Base-by-base conservation (phyloP, 2,113 vertebrate genomes). In the Paedocypris sp. region DNA sequence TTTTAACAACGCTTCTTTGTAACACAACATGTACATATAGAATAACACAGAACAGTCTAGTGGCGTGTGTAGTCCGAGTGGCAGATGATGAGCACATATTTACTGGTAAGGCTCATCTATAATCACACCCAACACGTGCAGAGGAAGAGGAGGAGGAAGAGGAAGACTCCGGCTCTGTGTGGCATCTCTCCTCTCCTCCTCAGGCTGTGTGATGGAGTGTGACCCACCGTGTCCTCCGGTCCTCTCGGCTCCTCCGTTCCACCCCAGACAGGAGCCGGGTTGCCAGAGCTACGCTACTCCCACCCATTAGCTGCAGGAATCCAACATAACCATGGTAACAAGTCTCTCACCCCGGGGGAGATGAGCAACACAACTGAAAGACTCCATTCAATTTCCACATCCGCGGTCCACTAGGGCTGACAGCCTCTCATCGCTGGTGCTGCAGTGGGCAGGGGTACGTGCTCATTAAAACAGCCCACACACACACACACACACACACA, bases 311-410 rank as follows among this genome's bases (percentile, higher is more conserved):
- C 87, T 84, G 86, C 86, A 87, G 86, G 90, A 91, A 84, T 89
- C 87, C 83, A 85, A 78, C 76, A 92, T 95, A 93, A 91, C 91
- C 93, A 95, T 95, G 92, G 93, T 89, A 97, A 96, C 94, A 79
- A 3, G 83, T 82, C 85, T 88, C 84, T 87, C 89, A 88, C 85
- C 83, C 85, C 84, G 76, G 70, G 90, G 88, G 89, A 88, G 86
- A 91, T 85, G 78, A 89, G 85, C 83, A 82, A 86, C 76, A 59
- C 74, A 89, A 87, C 71, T 88, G 89, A 86, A 90, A 90, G 79
- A 78, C 86, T 87, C 84, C 83, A 80, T 90, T 87, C 85, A 90
- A 87, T 84, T 89, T 87, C 83, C 83, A 85, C 82, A 83, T 89
- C 86, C 80, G 12, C 72, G 82, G 69, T 73, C 74, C 76, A 67